Evolutionary conservation across 2,888 invertebrate species (phyloP).

Genomic region (Hydriomena furcata): DNA sequence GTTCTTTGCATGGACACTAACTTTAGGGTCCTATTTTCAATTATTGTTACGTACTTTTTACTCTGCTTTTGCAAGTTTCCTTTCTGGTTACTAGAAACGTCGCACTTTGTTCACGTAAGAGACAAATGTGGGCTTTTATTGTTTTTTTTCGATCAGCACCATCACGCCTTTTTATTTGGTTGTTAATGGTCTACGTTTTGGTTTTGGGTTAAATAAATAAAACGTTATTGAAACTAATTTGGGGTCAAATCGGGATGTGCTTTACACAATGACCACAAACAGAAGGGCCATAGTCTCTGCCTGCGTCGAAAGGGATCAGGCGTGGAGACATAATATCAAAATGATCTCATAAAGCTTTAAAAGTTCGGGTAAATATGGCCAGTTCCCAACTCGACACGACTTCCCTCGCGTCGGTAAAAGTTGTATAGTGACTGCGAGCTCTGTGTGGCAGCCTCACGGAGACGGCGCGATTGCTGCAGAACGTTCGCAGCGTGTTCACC

Average conservation of each 20-base stretch:
- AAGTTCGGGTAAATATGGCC: no score
- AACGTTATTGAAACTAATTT: no score
- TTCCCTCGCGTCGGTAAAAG: conserved; percentile 52
- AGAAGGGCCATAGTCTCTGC: no score
- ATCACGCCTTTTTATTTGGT: conserved; percentile 30
- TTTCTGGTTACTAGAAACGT: conserved; percentile 19
- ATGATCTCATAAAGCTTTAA: no score
- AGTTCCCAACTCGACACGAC: conserved; percentile 20
- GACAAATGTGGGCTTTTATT: conserved; percentile 15
- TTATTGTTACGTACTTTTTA: conserved; percentile 1
- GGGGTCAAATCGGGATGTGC: no score
- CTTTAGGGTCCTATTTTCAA: no score
- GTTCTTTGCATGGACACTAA: conserved; percentile 15
- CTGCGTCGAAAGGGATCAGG: no score
- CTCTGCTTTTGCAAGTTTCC: conserved; percentile 10
- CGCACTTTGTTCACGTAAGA: conserved; percentile 3
- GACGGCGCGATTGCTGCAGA: conserved; percentile 97
- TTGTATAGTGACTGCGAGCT: conserved; percentile 56
- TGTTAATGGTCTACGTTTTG: conserved; percentile 14
- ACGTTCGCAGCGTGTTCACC: conserved; percentile 95
- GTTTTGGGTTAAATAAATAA: conserved; percentile 16
- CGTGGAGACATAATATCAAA: no score
- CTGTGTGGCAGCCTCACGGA: conserved; percentile 94
- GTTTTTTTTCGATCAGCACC: conserved; percentile 24
- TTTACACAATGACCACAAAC: no score